Percentiles rank a stretch among this genome's conserved stretches.
These are phyloP conservation scores for Parasteatoda lunata DNA, from an alignment of 2,888 invertebrate species.

Conservation along the genomic window DNA sequence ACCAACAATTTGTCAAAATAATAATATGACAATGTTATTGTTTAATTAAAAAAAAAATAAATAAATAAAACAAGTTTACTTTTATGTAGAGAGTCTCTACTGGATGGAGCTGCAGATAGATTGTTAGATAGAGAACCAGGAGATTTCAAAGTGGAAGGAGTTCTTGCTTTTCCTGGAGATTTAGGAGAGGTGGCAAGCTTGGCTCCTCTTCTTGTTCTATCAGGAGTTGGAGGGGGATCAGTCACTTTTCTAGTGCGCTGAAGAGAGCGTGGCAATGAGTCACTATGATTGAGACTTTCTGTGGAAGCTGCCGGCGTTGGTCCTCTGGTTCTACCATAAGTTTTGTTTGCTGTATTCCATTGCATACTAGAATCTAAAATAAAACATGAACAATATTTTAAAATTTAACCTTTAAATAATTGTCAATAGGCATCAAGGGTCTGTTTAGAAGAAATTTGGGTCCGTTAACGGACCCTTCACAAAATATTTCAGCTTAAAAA, in stretches of 20 bases:
- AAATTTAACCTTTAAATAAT: too few relatives aligned
- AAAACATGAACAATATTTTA: not conserved
- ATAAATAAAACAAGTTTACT: slow-evolving; percentile 4
- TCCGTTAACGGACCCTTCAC: too few relatives aligned
- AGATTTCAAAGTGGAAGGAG: slow-evolving; percentile 63
- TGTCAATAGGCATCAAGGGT: too few relatives aligned
- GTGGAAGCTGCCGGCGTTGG: slow-evolving; percentile 62
- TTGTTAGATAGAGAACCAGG: slow-evolving; percentile 60
- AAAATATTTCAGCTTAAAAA: too few relatives aligned
- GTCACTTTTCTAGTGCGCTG: slow-evolving; percentile 52
- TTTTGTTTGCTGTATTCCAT: slow-evolving; percentile 53
- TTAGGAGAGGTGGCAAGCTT: slow-evolving; percentile 58
- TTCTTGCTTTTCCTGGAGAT: slow-evolving; percentile 56
- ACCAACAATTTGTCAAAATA: not conserved
- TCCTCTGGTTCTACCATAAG: slow-evolving; percentile 51
- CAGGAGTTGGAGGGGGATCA: slow-evolving; percentile 58
- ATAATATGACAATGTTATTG: not conserved
- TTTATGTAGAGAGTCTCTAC: slow-evolving; percentile 37
- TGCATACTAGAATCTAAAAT: slow-evolving; percentile 43
- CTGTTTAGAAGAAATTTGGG: too few relatives aligned
- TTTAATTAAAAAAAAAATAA: not conserved
- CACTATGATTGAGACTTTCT: slow-evolving; percentile 61
- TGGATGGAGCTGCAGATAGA: slow-evolving; percentile 51
- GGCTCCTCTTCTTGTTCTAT: slow-evolving; percentile 32
- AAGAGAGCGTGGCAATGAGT: slow-evolving; percentile 53